Evolutionary conservation across 2,113 vertebrate genomes (phyloP), one percentile per base, ranked within the genome.

Genomic region (Ursus arctos): DNA sequence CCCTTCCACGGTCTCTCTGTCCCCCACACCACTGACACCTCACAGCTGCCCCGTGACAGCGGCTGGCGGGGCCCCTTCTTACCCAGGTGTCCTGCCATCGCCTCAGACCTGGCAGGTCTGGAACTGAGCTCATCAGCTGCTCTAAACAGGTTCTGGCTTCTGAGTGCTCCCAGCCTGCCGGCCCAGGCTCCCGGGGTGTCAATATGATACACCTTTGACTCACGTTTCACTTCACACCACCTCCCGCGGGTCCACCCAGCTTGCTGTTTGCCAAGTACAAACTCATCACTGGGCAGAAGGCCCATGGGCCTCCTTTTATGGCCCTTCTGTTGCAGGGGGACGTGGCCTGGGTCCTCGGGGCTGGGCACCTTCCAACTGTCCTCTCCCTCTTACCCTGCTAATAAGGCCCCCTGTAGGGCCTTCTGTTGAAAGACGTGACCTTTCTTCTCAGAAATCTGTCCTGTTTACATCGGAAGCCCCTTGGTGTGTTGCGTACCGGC

Each of bases 221-320:
- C 98, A 98, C 77, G 14, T 69, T 82, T 69, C 88, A 57, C 59
- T 85, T 85, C 22, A 82, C 14, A 9, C 88, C 76, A 65, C 76
- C 90, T 97, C 95, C 93, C 85, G 97, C 2, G 22, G 96, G 84
- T 97, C 93, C 97, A 94, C 97, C 97, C 95, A 92, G 3, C 15
- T 81, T 81, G 28, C 57, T 67, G 0, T 79, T 76, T 96, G 97
- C 96, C 97, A 98, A 90, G 31, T 61, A 77, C 51, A 26, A 90
- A 87, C 55, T 97, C 96, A 93, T 97, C 87, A 7, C 65, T 87
- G 91, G 97, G 96, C 93, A 95, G 57, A 88, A 22, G 43, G 93
- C 96, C 94, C 49, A 1, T 59, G 40, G 67, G 26, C 59, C 26
- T 57, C 76, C 59, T 43, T 95, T 47, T 79, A 74, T 55, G 63